Base-by-base conservation (phyloP, 2,797 vertebrate genomes). In the Lithobates pipiens region DNA sequence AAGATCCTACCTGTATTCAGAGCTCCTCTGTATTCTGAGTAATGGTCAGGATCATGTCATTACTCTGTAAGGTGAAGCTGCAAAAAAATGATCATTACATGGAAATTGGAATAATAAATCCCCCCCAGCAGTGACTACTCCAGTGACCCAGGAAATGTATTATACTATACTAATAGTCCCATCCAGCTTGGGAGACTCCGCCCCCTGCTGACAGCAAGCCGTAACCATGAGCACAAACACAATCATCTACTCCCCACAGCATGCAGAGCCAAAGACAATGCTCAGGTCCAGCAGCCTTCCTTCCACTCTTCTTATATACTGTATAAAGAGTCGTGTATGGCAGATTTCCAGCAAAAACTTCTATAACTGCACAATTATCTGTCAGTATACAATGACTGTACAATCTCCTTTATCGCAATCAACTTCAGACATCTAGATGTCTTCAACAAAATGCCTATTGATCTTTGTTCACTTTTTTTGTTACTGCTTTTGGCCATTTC, bases 221-320 rank as follows among this genome's bases (percentile, higher is more conserved):
- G 85, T 86, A 39, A 83, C 85, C 76, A 86, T 61, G 85, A 63
- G 78, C 75, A 78, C 85, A 69, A 79, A 82, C 68, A 54, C 34
- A 7, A 39, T 69, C 34, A 63, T 39, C 75, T 76, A 72, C 73
- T 50, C 25, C 78, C 21, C 34, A 34, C 73, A 44, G 23, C 72
- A 71, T 50, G 69, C 54, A 81, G 11, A 74, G 54, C 71, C 3
- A 46, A n/a, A 32, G 71, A 74, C 67, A 16, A 15, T 46, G 39
- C 32, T 71, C 1, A 16, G 8, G 32, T 21, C 69, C 69, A 36
- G 32, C 16, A 71, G 3, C 68, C 21, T 6, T 13, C 21, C 29
- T 4, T 21, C 34, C 29, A 18, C 9, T 65, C 5, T 4, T 7
- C 8, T 63, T 63, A n/a, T n/a, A 21, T n/a, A 39, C 39, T 8